Evolutionary conservation across 2,113 vertebrate genomes (phyloP).

Genomic region (Pelobates fuscus): DNA sequence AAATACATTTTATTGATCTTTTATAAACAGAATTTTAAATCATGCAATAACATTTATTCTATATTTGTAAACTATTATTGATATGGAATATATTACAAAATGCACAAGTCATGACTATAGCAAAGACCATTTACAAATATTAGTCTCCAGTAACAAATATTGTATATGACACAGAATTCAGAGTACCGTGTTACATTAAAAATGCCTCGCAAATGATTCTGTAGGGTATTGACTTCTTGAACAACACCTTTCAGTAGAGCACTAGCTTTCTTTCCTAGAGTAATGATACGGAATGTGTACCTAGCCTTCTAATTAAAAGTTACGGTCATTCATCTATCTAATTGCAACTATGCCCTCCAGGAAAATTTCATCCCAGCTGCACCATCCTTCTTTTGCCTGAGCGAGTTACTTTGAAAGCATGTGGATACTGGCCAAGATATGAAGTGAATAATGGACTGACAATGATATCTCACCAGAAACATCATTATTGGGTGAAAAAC

Average conservation of each 20-base stretch:
- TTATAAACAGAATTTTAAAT: not conserved
- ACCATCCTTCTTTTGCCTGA: constrained; percentile 72
- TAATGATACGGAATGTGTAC: constrained; percentile 78
- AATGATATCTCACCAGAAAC: constrained; percentile 61
- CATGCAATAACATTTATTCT: not conserved
- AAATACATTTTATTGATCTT: constrained; percentile 5
- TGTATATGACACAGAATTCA: no score
- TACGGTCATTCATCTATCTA: constrained; percentile 88
- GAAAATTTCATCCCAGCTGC: constrained; percentile 81
- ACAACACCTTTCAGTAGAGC: constrained; percentile 61
- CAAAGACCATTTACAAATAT: no score
- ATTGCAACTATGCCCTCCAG: constrained; percentile 87
- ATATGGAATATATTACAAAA: not conserved
- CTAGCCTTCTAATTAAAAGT: constrained; percentile 90
- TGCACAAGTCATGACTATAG: not conserved
- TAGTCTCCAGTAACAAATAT: no score
- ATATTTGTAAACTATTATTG: not conserved
- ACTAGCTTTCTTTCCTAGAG: constrained; percentile 72
- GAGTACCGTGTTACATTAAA: no score
- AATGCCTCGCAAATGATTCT: no score
- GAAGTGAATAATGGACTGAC: constrained; percentile 64
- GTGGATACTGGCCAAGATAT: constrained; percentile 68
- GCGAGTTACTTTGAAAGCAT: constrained; percentile 71
- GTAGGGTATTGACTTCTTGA: constrained; percentile 67
- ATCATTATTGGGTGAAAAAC: constrained; percentile 63